Evolutionary conservation across 2,888 invertebrate genomes (phyloP), one percentile per base, ranked within the genome.

Genomic region (Megalurothrips usitatus): DNA sequence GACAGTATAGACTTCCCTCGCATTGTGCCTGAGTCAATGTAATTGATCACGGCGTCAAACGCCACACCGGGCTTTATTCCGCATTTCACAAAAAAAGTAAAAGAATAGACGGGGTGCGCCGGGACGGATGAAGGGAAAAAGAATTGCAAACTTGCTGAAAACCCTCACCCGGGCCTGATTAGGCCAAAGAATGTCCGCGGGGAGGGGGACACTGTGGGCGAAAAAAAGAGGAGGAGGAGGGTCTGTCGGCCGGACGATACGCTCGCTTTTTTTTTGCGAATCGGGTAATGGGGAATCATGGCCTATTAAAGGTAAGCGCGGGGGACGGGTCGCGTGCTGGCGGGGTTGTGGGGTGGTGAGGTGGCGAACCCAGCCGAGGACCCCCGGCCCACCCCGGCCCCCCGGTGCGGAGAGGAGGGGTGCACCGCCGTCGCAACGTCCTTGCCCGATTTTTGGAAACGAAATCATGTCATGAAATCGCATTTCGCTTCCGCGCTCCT

Each of bases 391-490:
- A 43, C 3, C 3, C 3, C 6, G 34, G 6, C 58, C 58, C 58
- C 58, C 58, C n/a, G 52, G 14, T 52, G 58, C 58, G n/a, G 58
- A 58, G 58, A 1, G 58, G 58, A 17, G 19, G 58, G 58, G 19
- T 58, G 58, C 19, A 14, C 58, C 58, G 14, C 14, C 58, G 19
- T 6, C n/a, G n/a, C n/a, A n/a, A 19, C 23, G 23, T 75, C 23
- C 68, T 23, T 68, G 68, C 68, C 68, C 23, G 68, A n/a, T 26
- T 58, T 23, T 75, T 26, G 68, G 12, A 75, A 75, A 75, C 68
- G 23, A 75, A 75, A 75, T 75, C 68, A 75, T 75, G 68, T 75
- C 68, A 12, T 75, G 26, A 26, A 75, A 75, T 75, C 68, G 68
- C 68, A 26, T 75, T 75, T 75, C 12, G 34, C 6, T 43, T 43